These are phyloP conservation scores for Trachelus stipa DNA, from an alignment of 2,888 invertebrate genomes.

Conservation along the genomic window DNA sequence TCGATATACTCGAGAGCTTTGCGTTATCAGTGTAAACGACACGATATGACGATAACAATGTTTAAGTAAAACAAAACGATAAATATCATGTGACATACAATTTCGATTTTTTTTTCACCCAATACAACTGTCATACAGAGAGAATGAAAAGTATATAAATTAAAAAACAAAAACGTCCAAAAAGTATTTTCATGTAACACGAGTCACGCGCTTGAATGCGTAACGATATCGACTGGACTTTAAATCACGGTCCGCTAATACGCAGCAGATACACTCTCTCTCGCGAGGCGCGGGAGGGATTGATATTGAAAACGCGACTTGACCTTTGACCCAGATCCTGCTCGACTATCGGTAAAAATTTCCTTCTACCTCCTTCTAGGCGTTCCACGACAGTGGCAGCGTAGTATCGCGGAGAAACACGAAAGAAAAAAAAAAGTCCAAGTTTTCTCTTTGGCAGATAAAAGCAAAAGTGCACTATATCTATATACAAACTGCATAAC, in stretches of 20 bases:
- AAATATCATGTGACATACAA: background rate
- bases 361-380: background rate
- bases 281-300: background rate
- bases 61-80: background rate
- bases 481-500: background rate
- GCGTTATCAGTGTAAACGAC: background rate
- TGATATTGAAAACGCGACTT: constrained; percentile 15
- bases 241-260: background rate
- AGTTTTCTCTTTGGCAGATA: background rate
- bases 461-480: background rate
- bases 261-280: background rate
- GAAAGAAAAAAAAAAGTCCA: background rate
- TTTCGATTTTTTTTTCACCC: background rate
- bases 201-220: background rate
- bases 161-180: background rate
- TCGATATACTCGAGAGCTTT: background rate
- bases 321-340: constrained; percentile 43
- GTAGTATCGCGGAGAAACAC: background rate
- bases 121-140: background rate
- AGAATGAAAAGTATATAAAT: background rate
- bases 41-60: background rate
- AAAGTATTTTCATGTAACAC: background rate
- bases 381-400: background rate
- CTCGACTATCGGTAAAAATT: constrained; percentile 17
- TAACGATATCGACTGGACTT: background rate